Evolutionary conservation across 1,140 invertebrate genomes (phyloP).

Genomic region (Zaprionus ghesquierei): DNA sequence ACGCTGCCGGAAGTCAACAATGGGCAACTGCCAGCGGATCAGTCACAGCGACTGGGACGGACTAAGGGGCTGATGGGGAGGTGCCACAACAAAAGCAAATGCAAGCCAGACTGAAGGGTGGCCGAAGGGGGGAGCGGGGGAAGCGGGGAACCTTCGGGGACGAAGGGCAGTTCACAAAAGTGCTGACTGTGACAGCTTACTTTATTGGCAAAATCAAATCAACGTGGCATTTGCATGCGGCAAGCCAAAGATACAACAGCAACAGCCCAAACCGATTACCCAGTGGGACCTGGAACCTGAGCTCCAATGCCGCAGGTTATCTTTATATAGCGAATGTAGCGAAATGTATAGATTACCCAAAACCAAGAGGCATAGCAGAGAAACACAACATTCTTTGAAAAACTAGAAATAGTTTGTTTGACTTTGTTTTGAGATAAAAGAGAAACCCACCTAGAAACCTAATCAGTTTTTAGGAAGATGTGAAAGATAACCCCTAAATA

Average conservation of each 20-base stretch:
- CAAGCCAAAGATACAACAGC: slow-evolving; percentile 65
- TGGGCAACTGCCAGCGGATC: slow-evolving; percentile 19
- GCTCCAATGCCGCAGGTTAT: neutral
- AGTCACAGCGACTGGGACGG: neutral
- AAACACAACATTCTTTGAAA: no score
- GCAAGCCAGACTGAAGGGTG: slow-evolving; percentile 5
- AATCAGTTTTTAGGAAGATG: no score
- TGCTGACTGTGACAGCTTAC: slow-evolving; percentile 80
- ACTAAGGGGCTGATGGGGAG: neutral
- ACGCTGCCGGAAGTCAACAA: slow-evolving; percentile 61
- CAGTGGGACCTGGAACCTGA: neutral
- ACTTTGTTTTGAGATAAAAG: no score
- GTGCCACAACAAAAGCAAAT: slow-evolving; percentile 22
- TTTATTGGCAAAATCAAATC: slow-evolving; percentile 81
- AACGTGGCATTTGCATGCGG: slow-evolving; percentile 78
- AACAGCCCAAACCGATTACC: neutral
- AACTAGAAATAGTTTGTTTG: no score
- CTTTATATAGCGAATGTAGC: no score
- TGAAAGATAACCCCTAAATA: no score
- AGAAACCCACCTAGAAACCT: no score
- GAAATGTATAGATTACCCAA: no score
- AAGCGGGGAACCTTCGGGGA: neutral
- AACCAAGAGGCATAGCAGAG: no score
- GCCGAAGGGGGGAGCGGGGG: neutral
- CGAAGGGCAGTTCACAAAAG: slow-evolving; percentile 52